Evolutionary conservation across 2,888 invertebrate species (phyloP).

Genomic region (Herminia tarsipennalis): DNA sequence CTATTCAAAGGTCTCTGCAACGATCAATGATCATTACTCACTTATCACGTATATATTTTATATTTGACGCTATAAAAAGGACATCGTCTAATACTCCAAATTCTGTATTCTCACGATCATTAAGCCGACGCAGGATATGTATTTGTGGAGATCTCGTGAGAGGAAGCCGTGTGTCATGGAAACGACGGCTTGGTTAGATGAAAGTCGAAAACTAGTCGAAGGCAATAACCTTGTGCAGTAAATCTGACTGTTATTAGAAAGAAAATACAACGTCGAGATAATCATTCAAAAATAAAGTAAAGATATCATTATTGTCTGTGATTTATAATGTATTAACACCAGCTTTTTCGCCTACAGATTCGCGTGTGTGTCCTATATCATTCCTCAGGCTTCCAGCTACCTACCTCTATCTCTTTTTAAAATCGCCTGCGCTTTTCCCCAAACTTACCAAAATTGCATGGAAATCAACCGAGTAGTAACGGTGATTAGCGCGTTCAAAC

Average conservation of each 20-base stretch:
- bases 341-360: too few relatives aligned
- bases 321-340: too few relatives aligned
- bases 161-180: constrained; percentile 36
- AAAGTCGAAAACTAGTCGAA: constrained; percentile 23
- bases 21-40: constrained; percentile 37
- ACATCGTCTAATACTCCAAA: constrained; percentile 28
- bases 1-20: constrained; percentile 25
- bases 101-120: constrained; percentile 39
- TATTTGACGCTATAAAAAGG: constrained; percentile 35
- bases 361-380: too few relatives aligned
- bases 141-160: constrained; percentile 35
- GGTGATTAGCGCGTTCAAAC: too few relatives aligned
- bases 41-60: constrained; percentile 34
- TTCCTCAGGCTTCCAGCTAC: too few relatives aligned
- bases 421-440: too few relatives aligned
- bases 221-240: constrained; percentile 7
- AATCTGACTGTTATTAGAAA: constrained; percentile 1
- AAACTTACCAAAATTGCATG: too few relatives aligned
- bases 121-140: constrained; percentile 39
- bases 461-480: too few relatives aligned
- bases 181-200: constrained; percentile 18
- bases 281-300: too few relatives aligned
- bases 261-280: too few relatives aligned
- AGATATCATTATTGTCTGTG: too few relatives aligned
- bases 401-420: too few relatives aligned